Base-by-base conservation (phyloP, 2,797 vertebrate species). In the Myripristis jacobus region DNA sequence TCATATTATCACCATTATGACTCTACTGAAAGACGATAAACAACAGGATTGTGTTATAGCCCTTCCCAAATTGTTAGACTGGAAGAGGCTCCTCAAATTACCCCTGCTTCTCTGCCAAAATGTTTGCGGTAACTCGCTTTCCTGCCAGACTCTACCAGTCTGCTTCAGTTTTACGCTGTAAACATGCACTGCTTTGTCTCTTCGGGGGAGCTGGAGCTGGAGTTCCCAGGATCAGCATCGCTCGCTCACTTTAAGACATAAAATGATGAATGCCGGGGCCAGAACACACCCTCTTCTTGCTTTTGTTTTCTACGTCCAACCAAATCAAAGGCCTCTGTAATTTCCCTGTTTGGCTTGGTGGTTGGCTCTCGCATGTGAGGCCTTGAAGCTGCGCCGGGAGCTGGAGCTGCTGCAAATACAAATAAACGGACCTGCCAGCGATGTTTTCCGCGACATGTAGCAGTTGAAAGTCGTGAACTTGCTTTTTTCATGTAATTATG, bases 321-420 rank as follows among this genome's bases (percentile, higher is more conserved):
- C 22, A 51, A 66, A 55, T 31, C n/a, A 44, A 47, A 48, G 25
- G 24, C 48, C 21, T 8, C 27, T 66, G 25, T 66, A 1, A 51
- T 70, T 73, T 47, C 50, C 50, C 36, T 0, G 36, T 66, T 44
- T 41, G 55, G 44, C 31, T 78, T 59, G 15, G 56, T 48, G 60
- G 48, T 70, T 8, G 71, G 47, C 11, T 12, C 27, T 7, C 54
- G 16, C 1, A 0, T n/a, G 29, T 52, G 61, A 36, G 12, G 19
- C 24, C 44, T 3, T 34, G 0, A 34, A 63, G 54, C 11, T 10
- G 6, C 1, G 5, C 11, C 43, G n/a, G 19, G 64, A 22, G 0
- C 4, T 6, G 18, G 0, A 41, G 24, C 31, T 56, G n/a, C 50
- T 25, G 31, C 8, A 8, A 31, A 31, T 34, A 22, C 10, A 48